Evolutionary conservation across 2,888 invertebrate genomes (phyloP), one percentile per base, ranked within the genome.

Genomic region (Cataglyphis albicans): DNA sequence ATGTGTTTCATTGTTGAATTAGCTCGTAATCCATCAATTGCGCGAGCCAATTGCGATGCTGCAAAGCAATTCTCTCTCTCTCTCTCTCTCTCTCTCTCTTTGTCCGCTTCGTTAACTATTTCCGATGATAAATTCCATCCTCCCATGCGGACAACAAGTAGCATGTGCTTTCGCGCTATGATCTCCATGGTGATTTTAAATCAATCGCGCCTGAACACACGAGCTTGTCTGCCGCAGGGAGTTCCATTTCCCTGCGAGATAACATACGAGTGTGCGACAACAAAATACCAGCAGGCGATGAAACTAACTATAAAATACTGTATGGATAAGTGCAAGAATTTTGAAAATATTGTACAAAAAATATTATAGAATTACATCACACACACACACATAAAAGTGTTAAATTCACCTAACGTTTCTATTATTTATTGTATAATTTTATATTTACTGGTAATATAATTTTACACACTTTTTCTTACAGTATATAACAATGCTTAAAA

Each of bases 151-250:
- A 44, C 15, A 4, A 63, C 74, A 74, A 64, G 74, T 74, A 74
- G 65, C 74, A 64, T 61, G 48, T 48, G 48, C n/a, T 18, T n/a
- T 48, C 74, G 48, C 64, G 74, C 74, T 64, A 74, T 74, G n/a
- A 74, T 74, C 74, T 64, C 74, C 74, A 74, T 65, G 64, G 74
- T 74, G 74, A 74, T 74, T 74, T 74, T 64, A 74, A 74, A 74
- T 74, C 74, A 74, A 74, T 74, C 48, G 44, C 64, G 15, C 15
- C 41, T 41, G 15, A 41, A 41, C 41, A 44, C 44, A 74, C 25
- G 64, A n/a, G 48, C 64, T 74, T 65, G 74, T 74, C 73, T 59
- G 44, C n/a, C 29, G 44, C 74, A 74, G 29, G 29, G 59, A 72
- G 64, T 15, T 21, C 64, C 5, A 44, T 65, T 74, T 64, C 48